Evolutionary conservation across 30 jellyfish, hydroid and myxozoan species (phyloP).

Genomic region (Hydractinia echinata): DNA sequence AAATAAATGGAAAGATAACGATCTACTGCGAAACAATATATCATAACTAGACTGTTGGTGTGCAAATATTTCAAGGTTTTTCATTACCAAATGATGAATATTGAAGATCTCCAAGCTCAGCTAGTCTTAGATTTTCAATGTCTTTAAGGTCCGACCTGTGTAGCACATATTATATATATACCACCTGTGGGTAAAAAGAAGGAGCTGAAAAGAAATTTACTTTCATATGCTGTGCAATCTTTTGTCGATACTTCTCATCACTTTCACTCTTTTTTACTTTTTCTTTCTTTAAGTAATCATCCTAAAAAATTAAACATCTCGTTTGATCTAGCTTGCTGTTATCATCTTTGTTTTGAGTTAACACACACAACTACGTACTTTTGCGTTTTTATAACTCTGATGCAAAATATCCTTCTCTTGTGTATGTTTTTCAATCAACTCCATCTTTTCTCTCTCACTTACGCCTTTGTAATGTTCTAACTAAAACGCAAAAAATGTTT

Average conservation of each 20-base stretch:
- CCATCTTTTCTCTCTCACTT: neutral
- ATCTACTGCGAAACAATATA: no score
- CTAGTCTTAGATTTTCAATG: no score
- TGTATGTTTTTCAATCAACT: slow-evolving; percentile 3
- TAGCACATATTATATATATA: no score
- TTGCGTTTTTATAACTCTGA: neutral
- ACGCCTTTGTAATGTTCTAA: neutral
- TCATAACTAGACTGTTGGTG: no score
- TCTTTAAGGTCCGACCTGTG: no score
- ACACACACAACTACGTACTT: neutral
- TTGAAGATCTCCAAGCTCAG: no score
- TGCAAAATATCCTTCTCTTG: neutral
- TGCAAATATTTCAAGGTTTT: no score
- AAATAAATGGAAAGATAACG: no score
- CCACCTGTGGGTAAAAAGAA: neutral
- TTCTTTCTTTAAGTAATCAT: neutral
- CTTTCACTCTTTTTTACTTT: neutral
- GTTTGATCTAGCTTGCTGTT: neutral
- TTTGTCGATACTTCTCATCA: slow-evolving; percentile 2
- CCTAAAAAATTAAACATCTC: neutral
- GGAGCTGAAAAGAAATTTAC: slow-evolving; percentile 11
- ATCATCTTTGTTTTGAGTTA: neutral
- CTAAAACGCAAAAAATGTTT: neutral
- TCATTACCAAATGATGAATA: no score
- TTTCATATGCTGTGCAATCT: neutral